phyloP scores from a whole-genome alignment of 2,888 invertebrate genomes.

The Leucophenga montana region DNA sequence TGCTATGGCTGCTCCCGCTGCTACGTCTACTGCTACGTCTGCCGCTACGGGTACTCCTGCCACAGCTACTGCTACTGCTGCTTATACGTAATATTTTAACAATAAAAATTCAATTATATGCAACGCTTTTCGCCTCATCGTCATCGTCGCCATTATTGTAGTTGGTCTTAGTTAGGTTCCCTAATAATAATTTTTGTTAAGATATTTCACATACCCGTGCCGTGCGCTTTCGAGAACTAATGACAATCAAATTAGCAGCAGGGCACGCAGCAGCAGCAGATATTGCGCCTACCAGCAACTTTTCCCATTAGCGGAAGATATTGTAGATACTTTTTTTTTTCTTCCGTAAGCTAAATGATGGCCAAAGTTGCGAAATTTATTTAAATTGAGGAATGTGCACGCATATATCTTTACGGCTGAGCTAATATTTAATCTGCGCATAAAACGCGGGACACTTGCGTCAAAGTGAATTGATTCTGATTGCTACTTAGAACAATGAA shows the following conservation, averaged over 20 bases:
- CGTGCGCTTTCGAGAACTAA: conserved; percentile 44
- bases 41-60: too few relatives aligned
- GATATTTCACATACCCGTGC: background rate
- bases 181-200: conserved; percentile 15
- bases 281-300: conserved; percentile 41
- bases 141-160: background rate
- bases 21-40: too few relatives aligned
- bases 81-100: conserved; percentile 51
- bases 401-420: conserved; percentile 3
- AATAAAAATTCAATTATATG: conserved; percentile 65
- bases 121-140: conserved; percentile 27
- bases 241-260: conserved; percentile 63
- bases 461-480: too few relatives aligned
- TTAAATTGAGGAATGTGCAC: conserved; percentile 9
- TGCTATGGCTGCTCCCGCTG: too few relatives aligned
- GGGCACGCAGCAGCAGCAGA: background rate
- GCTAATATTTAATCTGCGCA: conserved; percentile 11
- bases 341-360: conserved; percentile 45
- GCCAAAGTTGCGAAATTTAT: conserved; percentile 37
- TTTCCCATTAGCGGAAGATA: conserved; percentile 56
- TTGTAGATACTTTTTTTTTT: conserved; percentile 24
- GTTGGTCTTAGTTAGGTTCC: conserved; percentile 6
- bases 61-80: background rate
- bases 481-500: too few relatives aligned
- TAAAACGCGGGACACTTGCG: background rate